A percentile compares a stretch with the other conserved stretches of the same genome.
phyloP scores from a whole-genome alignment of 1,140 invertebrate species.

The Plectrocnemia conspersa region DNA sequence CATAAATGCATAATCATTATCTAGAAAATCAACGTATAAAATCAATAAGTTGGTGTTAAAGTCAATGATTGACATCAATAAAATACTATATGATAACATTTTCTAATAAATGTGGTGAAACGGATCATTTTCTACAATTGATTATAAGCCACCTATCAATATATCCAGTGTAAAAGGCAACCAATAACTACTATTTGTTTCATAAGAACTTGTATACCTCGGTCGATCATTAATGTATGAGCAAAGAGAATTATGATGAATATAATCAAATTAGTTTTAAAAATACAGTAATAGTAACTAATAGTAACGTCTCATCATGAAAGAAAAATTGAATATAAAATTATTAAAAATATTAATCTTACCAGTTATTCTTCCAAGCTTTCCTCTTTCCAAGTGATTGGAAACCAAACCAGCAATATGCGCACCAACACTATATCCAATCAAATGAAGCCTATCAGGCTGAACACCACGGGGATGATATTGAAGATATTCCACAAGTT shows the following conservation, averaged over 20 bases:
- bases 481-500: conserved; percentile 71
- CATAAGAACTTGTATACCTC: too few relatives aligned
- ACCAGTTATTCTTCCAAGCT: conserved; percentile 77
- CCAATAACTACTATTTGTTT: too few relatives aligned
- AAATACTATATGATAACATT: not conserved
- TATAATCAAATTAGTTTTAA: too few relatives aligned
- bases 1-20: not conserved
- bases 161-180: too few relatives aligned
- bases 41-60: not conserved
- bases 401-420: conserved; percentile 79
- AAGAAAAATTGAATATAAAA: too few relatives aligned
- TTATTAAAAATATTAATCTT: conserved; percentile 35
- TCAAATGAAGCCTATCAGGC: conserved; percentile 70
- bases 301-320: too few relatives aligned
- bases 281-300: too few relatives aligned
- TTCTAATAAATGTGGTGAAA: conserved; percentile 8
- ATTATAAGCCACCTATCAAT: not conserved
- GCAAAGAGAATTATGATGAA: not conserved
- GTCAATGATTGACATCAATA: not conserved
- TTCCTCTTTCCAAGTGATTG: conserved; percentile 64
- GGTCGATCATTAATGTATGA: not conserved
- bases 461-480: conserved; percentile 68
- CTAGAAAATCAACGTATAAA: not conserved
- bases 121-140: not conserved
- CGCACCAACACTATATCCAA: conserved; percentile 81